phyloP scores from a whole-genome alignment of 2,888 invertebrate species.

The Mythimna pallens region DNA sequence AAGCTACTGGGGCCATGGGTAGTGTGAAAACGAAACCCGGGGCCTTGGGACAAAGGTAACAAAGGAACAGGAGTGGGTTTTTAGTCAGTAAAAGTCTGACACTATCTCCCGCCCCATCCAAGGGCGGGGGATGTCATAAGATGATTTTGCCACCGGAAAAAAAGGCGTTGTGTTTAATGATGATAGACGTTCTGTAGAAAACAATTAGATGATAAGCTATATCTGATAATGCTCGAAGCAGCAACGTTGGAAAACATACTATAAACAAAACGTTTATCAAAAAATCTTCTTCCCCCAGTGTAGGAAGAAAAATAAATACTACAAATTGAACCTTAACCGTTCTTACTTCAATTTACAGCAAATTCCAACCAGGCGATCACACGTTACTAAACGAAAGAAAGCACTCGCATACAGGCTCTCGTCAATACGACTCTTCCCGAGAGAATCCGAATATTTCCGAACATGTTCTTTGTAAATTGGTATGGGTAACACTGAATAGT shows the following conservation, averaged over 20 bases:
- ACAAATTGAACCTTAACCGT: slow-evolving; percentile 19
- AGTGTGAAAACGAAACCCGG: too few relatives aligned
- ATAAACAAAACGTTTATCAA: background rate
- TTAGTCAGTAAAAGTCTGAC: too few relatives aligned
- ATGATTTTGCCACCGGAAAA: too few relatives aligned
- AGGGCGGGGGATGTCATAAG: too few relatives aligned
- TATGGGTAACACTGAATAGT: slow-evolving; percentile 32
- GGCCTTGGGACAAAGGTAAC: too few relatives aligned
- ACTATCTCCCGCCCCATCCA: too few relatives aligned
- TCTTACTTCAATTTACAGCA: slow-evolving; percentile 20
- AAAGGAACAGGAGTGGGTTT: too few relatives aligned
- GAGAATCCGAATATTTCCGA: slow-evolving; percentile 47
- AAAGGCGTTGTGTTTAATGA: too few relatives aligned
- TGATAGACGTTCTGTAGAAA: too few relatives aligned
- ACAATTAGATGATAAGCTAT: background rate
- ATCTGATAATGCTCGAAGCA: background rate
- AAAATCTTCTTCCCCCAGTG: background rate
- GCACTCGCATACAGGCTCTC: slow-evolving; percentile 32
- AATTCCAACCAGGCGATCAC: slow-evolving; percentile 23
- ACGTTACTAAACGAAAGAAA: slow-evolving; percentile 54
- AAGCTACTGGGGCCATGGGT: too few relatives aligned
- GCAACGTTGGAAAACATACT: background rate
- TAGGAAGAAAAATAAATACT: slow-evolving; percentile 4
- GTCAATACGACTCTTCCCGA: slow-evolving; percentile 36
- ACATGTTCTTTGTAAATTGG: slow-evolving; percentile 56